phyloP scores from a whole-genome alignment of 2,797 vertebrate genomes.

The Paramormyrops hopkinsi region DNA sequence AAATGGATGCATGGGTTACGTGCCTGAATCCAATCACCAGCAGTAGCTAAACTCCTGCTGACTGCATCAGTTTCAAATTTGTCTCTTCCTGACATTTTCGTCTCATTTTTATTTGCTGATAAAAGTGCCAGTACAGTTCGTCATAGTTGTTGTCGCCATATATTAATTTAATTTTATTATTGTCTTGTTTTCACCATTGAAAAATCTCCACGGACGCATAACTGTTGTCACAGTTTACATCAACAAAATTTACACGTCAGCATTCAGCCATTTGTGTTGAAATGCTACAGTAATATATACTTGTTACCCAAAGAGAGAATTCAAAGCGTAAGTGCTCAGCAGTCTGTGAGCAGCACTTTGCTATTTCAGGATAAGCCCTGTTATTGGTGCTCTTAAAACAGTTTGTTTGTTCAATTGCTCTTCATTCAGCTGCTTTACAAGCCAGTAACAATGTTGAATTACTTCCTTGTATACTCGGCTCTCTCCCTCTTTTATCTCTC shows the following conservation, averaged over 20 bases:
- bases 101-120: neutral
- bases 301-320: neutral
- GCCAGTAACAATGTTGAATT: neutral
- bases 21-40: neutral
- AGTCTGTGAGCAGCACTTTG: neutral
- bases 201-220: neutral
- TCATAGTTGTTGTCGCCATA: neutral
- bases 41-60: neutral
- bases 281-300: neutral
- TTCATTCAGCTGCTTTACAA: constrained; percentile 21
- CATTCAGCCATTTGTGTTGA: neutral
- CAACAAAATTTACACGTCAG: neutral
- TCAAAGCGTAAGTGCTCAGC: neutral
- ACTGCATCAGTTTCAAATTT: neutral
- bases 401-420: neutral
- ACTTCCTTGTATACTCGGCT: neutral
- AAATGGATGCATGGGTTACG: neutral
- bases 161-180: neutral
- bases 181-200: neutral
- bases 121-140: neutral
- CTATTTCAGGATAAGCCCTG: neutral
- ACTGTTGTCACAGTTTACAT: neutral
- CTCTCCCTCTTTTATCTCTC: neutral
- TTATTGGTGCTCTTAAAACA: neutral
- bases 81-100: neutral